Evolutionary conservation across 2,888 invertebrate species (phyloP), one percentile per base, ranked within the genome.

Genomic region (Alsophila aescularia): DNA sequence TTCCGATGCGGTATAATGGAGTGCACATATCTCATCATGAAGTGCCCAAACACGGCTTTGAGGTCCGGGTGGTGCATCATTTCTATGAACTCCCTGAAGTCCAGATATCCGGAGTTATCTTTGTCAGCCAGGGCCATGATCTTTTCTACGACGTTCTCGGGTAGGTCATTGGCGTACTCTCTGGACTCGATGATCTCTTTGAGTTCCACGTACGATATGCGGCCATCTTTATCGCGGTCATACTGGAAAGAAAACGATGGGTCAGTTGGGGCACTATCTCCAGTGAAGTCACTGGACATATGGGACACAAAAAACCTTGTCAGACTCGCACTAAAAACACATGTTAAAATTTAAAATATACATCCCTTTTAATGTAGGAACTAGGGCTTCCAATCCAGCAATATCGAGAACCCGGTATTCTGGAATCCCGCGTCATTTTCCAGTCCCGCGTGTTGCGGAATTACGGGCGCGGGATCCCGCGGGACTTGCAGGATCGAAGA

Each of bases 21-120:
- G 52, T 93, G 92, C 0, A 93, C 90, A 62, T 93, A 95, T 84
- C 93, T 89, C 21, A 93, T 93, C 15, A 95, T 85, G 66, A 94
- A 93, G 55, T 94, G 93, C 0, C 94, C 94, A 63, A 95, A 95
- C 5, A 95, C 87, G n/a, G 93, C 92, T 69, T 93, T 93, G 63
- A 94, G 77, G 52, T 93, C 92, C 0, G 93, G 93, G 55, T 92
- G 79, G 64, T 93, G 88, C 84, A 94, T 93, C 95, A 96, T 95
- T 32, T 93, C 93, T 21, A 95, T 93, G 67, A 96, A 96, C 85
- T 96, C 96, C 14, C 93, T 88, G 70, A 94, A 95, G 72, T 95
- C 94, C 49, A 96, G 84, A 66, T 92, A 93, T 2, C 95, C 95
- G 36, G 95, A 94, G 69, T 93, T 87, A 63, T 92, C 90, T 6